A percentile compares a stretch with the other conserved stretches of the same genome.
phyloP scores from a whole-genome alignment of 2,113 vertebrate genomes.

The Gulo gulo region DNA sequence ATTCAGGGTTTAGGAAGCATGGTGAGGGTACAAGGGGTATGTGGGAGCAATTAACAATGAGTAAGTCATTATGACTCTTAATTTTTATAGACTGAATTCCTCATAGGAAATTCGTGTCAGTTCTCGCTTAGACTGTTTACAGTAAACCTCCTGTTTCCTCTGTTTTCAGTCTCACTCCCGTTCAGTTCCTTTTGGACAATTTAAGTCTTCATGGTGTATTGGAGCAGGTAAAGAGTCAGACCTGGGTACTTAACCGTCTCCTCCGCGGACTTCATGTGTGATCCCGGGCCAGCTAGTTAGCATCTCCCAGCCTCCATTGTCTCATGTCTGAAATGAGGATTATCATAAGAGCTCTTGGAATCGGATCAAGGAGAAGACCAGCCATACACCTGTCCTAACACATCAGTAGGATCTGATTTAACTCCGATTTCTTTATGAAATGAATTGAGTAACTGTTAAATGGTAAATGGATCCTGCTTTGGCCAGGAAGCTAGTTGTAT shows the following conservation, averaged over 20 bases:
- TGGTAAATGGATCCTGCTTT: background rate
- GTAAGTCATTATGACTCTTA: background rate
- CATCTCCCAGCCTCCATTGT: background rate
- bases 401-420: background rate
- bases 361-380: background rate
- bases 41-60: background rate
- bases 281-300: background rate
- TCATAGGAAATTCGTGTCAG: background rate
- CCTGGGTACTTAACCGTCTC: background rate
- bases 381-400: background rate
- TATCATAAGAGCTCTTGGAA: background rate
- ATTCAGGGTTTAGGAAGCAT: background rate
- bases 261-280: background rate
- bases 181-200: background rate
- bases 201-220: background rate
- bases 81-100: background rate
- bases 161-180: background rate
- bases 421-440: background rate
- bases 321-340: background rate
- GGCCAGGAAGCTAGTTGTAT: background rate
- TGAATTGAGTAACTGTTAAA: background rate
- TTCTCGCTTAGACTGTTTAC: background rate
- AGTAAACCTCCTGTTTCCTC: background rate
- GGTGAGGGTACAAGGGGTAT: background rate
- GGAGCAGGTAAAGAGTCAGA: background rate